Percentiles rank a stretch among this genome's conserved stretches.
Conservation (phyloP, 2,888 invertebrate species). For the Spilosoma lubricipeda region DNA sequence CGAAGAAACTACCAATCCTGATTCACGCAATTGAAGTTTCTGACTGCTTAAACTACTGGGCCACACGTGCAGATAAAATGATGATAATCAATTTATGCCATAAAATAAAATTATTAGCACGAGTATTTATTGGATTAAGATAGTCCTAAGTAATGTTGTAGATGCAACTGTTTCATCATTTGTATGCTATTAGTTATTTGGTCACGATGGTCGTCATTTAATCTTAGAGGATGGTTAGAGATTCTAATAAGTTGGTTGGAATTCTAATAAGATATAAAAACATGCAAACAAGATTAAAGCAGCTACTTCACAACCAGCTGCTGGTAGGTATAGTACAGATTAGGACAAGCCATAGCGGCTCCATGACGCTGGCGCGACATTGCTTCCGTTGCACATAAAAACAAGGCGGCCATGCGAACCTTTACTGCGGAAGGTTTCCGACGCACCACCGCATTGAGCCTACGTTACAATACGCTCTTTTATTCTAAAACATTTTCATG, state of each 20-base stretch:
- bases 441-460: conserved; percentile 44
- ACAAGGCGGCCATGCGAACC: conserved; percentile 59
- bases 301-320: conserved; percentile 28
- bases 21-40: no score
- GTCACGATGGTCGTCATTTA: no score
- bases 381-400: conserved; percentile 58
- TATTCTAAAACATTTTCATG: conserved; percentile 21
- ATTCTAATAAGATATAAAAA: no score
- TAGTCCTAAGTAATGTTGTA: neutral
- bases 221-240: no score
- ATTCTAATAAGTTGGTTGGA: no score
- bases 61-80: no score
- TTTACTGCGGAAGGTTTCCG: conserved; percentile 60
- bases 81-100: neutral
- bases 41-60: no score
- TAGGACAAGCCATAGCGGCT: conserved; percentile 33
- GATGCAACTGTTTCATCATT: neutral
- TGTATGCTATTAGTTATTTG: no score
- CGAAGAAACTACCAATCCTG: no score
- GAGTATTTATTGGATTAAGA: neutral
- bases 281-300: neutral
- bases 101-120: neutral
- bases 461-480: conserved; percentile 30
- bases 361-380: conserved; percentile 52
- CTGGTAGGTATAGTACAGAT: conserved; percentile 8